Evolutionary conservation across 2,113 vertebrate species (phyloP).

Genomic region (Oryzias celebensis): DNA sequence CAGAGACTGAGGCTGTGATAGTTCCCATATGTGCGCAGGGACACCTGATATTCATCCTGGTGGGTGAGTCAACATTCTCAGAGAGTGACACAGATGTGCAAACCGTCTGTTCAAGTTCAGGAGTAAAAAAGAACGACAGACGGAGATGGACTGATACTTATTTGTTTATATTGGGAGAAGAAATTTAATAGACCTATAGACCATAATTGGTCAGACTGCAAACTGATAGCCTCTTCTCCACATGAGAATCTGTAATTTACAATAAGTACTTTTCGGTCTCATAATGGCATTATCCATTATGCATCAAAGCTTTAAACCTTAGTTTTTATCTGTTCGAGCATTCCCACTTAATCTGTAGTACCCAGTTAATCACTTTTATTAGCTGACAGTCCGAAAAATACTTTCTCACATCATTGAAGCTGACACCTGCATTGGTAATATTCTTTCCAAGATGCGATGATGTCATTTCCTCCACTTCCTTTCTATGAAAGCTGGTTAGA

Average conservation of each 20-base stretch:
- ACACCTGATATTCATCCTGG: slow-evolving; percentile 75
- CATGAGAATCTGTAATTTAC: slow-evolving; percentile 20
- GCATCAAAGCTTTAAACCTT: slow-evolving; percentile 9
- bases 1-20: slow-evolving; percentile 47
- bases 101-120: slow-evolving; percentile 51
- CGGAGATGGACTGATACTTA: slow-evolving; percentile 42
- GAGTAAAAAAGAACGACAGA: slow-evolving; percentile 46
- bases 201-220: slow-evolving; percentile 57
- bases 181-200: slow-evolving; percentile 57
- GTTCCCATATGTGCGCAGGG: slow-evolving; percentile 72
- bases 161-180: slow-evolving; percentile 62
- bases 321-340: slow-evolving; percentile 1
- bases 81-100: slow-evolving; percentile 65
- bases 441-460: slow-evolving; percentile 34
- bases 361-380: neutral
- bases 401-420: slow-evolving; percentile 16
- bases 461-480: slow-evolving; percentile 50
- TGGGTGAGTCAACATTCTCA: slow-evolving; percentile 74
- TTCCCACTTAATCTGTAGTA: slow-evolving; percentile 10
- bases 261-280: slow-evolving; percentile 18
- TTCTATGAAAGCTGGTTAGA: slow-evolving; percentile 12
- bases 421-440: slow-evolving; percentile 33
- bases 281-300: slow-evolving; percentile 11
- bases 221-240: slow-evolving; percentile 39
- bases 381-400: slow-evolving; percentile 18